Base-by-base conservation (phyloP, 2,888 invertebrate genomes). In the Tridacna crocea region DNA sequence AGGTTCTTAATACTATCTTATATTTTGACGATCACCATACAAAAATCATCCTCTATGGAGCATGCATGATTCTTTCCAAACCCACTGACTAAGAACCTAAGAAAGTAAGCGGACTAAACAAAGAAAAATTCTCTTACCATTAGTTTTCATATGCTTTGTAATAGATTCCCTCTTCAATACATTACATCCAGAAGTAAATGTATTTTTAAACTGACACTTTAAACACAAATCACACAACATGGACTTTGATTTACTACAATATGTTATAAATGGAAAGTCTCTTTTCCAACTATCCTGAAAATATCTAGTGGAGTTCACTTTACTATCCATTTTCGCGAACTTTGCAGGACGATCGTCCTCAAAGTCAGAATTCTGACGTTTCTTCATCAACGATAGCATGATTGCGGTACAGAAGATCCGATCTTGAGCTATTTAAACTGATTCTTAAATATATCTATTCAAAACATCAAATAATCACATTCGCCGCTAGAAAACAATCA, bases 161-260 rank as follows among this genome's bases (percentile, higher is more conserved):
- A 63, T 63, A 26, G 63, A 63, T 24, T 63, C 63, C 26, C 26
- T 63, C 12, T 63, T 63, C 12, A 63, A 19, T 22, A 63, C 24
- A 63, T 24, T 63, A 63, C 12, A 63, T 63, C 63, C 63, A 63
- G 63, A 26, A 12, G 63, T 63, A n/a, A 63, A 63, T 8, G 63
- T 26, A 26, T 63, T 63, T 24, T 22, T 63, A 63, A 19, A 4
- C 15, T 63, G 12, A 15, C 63, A 63, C 63, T 63, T 63, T 8
- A 63, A 4, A 22, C 63, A 63, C 63, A 63, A 15, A 10, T 63
- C 63, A 63, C 63, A 63, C 13, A 24, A 11, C 63, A 63, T 63
- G 10, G 63, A 63, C 15, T 63, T 63, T 11, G 63, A 26, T 15
- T 63, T 63, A 6, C 13, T 15, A 63, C 60, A 60, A 19, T 63